Base-by-base conservation (phyloP, 2,888 invertebrate species). In the Deilephila elpenor region DNA sequence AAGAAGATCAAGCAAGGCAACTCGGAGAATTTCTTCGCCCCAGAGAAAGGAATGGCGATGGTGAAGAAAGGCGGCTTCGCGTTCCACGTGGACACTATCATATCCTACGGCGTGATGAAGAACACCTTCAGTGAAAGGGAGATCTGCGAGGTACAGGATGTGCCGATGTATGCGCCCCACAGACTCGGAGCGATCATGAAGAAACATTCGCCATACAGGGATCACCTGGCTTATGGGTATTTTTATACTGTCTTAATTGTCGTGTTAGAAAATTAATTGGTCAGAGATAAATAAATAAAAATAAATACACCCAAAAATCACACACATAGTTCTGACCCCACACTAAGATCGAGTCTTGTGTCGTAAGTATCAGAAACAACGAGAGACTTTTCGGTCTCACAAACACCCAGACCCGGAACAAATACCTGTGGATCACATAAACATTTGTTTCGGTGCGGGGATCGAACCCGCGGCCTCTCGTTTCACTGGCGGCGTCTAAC, bases 1-100 rank as follows among this genome's bases (percentile, higher is more conserved):
- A 95, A 91, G 78, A 97, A 96, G 89, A 95, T 97, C 44, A 86
- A 84, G 2, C 84, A 86, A 0, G 76, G 76, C 0, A 79, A 81
- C 0, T 78, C 82, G 0, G 78, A 89, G 59, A 95, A 96, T 78
- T 96, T 95, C 88, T 94, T 95, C 74, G 83, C 92, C 17, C 92
- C 96, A 0, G 92, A 91, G 7, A 87, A 93, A 70, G 97, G 97
- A 17, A 91, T 97, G 84, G 87, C 88, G 0, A 85, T 95, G 78
- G 96, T 97, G 0, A 95, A 95, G 83, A 86, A 89, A 51, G 97
- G 97, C 3, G 96, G 96, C 3, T 97, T 96, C 83, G 97, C 97
- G 0, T 97, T 96, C 86, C 96, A 97, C 81, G 95, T 96, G 5
- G 97, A 97, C 86, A 95, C 95, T 0, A 95, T 96, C 0, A 95